These are phyloP conservation scores for Elaeidobius kamerunicus DNA, from an alignment of 2,888 invertebrate genomes.

Conservation along the genomic window DNA sequence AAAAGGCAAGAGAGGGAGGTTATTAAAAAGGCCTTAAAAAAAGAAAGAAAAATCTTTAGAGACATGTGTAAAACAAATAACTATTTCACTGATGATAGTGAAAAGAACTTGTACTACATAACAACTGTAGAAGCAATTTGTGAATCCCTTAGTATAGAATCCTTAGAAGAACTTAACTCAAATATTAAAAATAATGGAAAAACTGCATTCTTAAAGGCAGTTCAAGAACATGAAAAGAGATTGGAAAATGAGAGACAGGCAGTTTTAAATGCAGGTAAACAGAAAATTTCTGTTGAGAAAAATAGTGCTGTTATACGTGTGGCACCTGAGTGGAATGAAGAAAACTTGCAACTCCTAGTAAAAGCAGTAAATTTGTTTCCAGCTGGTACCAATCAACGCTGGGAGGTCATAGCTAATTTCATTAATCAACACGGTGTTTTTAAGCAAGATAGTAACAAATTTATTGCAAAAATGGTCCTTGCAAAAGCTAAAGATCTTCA, in stretches of 20 bases:
- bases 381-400: conserved; percentile 89
- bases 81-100: conserved; percentile 71
- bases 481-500: conserved; percentile 95
- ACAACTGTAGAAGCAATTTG: conserved; percentile 90
- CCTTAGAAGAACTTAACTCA: conserved; percentile 75
- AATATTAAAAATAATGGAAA: conserved; percentile 64
- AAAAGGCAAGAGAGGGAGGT: conserved; percentile 83
- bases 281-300: conserved; percentile 49
- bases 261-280: conserved; percentile 54
- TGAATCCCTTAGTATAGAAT: conserved; percentile 68
- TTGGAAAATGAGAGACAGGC: conserved; percentile 74
- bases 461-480: conserved; percentile 88
- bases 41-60: conserved; percentile 77
- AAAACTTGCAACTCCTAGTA: conserved; percentile 85
- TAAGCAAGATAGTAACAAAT: conserved; percentile 54
- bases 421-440: conserved; percentile 82
- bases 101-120: conserved; percentile 78
- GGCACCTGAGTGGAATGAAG: conserved; percentile 73
- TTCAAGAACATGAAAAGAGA: conserved; percentile 68
- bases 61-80: conserved; percentile 78
- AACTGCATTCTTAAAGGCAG: conserved; percentile 63
- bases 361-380: conserved; percentile 98
- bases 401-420: conserved; percentile 86
- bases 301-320: conserved; percentile 51
- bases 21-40: conserved; percentile 80